phyloP scores from a whole-genome alignment of 2,797 vertebrate genomes.

The Rhinophrynus dorsalis region DNA sequence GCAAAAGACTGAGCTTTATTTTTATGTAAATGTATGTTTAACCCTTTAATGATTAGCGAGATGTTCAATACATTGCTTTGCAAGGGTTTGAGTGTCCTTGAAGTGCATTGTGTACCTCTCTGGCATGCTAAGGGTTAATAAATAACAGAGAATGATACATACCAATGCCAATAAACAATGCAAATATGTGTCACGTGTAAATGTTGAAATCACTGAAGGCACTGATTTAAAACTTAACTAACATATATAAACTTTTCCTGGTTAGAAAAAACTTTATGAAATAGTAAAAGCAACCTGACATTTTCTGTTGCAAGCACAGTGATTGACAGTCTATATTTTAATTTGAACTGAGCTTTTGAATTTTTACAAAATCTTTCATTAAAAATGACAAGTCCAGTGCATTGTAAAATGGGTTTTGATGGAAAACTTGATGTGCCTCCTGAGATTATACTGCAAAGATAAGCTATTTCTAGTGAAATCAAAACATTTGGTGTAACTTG shows the following conservation, averaged over 20 bases:
- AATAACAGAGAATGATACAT: no score
- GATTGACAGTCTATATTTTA: neutral
- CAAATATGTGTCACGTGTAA: neutral
- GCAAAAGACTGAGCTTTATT: no score
- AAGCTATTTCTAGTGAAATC: constrained; percentile 12
- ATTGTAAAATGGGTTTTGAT: constrained; percentile 10
- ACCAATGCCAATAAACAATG: no score
- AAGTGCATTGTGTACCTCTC: no score
- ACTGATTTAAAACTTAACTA: neutral
- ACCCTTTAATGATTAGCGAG: no score
- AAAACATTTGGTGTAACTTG: constrained; percentile 20
- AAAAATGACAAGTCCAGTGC: constrained; percentile 10
- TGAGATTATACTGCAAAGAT: neutral
- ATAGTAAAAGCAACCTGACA: neutral
- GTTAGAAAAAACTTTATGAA: neutral
- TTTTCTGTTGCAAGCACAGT: neutral
- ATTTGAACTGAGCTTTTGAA: neutral
- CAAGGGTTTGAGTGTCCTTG: no score
- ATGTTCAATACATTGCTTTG: no score
- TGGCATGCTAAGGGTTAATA: no score
- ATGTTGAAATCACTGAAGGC: neutral
- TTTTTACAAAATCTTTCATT: neutral
- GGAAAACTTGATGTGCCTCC: constrained; percentile 4
- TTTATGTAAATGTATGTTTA: no score
- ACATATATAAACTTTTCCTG: neutral